These are phyloP conservation scores for Nemoura dubitans DNA, from an alignment of 2,888 invertebrate genomes.

Conservation along the genomic window DNA sequence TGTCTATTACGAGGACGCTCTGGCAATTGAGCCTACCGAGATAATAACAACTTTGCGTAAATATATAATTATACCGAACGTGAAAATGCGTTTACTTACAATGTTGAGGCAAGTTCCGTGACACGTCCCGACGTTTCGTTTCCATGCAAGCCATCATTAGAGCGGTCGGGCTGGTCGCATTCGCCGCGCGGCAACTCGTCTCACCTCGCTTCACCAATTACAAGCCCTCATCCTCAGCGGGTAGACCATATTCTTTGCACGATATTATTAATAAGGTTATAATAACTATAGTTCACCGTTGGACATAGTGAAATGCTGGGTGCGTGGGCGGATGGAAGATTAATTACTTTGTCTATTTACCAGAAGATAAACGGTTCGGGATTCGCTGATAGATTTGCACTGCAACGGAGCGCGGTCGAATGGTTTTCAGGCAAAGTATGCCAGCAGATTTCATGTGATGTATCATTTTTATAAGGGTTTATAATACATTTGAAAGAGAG, in stretches of 20 bases:
- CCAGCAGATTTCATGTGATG: neutral
- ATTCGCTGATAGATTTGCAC: neutral
- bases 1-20: neutral
- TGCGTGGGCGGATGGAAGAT: neutral
- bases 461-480: no score
- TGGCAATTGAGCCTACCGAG: neutral
- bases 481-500: neutral
- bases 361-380: neutral
- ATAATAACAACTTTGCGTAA: neutral
- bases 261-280: neutral
- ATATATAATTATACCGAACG: neutral
- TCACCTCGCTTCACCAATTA: neutral
- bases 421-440: neutral
- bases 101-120: neutral
- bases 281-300: neutral
- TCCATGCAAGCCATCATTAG: neutral
- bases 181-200: neutral
- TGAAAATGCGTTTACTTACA: constrained; percentile 5
- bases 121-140: neutral
- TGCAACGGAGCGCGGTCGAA: neutral
- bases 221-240: neutral
- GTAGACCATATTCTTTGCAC: neutral
- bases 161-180: neutral
- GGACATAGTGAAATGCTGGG: neutral
- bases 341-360: constrained; percentile 12